Percentiles rank a stretch among this genome's conserved stretches.
phyloP scores from a whole-genome alignment of 2,888 invertebrate species.

The Aleiodes testaceus region DNA sequence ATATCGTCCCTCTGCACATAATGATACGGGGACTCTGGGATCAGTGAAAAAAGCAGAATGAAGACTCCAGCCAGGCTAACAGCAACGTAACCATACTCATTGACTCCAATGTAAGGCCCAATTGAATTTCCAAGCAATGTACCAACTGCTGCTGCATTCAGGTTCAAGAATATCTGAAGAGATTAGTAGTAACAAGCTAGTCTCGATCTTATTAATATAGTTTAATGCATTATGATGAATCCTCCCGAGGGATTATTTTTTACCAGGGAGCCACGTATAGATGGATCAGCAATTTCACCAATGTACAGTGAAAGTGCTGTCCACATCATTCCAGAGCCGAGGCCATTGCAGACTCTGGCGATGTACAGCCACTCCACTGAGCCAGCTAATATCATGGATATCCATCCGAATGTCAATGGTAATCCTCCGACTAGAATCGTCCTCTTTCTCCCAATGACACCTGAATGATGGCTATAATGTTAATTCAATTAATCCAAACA shows the following conservation, averaged over 20 bases:
- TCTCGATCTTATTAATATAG: constrained; percentile 28
- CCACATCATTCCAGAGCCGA: constrained; percentile 67
- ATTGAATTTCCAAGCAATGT: constrained; percentile 66
- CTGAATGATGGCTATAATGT: constrained; percentile 48
- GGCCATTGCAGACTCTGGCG: constrained; percentile 62
- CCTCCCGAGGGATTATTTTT: constrained; percentile 43
- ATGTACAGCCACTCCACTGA: constrained; percentile 64
- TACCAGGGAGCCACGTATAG: constrained; percentile 69
- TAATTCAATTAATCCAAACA: not conserved
- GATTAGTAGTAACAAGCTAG: constrained; percentile 18
- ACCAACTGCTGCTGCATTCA: constrained; percentile 64
- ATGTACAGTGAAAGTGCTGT: constrained; percentile 63
- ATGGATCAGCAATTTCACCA: constrained; percentile 68
- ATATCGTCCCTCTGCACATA: constrained; percentile 60
- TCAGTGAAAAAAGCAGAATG: constrained; percentile 61
- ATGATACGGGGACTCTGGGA: constrained; percentile 70
- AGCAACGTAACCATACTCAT: constrained; percentile 62
- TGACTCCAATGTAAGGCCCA: constrained; percentile 68
- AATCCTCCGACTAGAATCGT: constrained; percentile 60
- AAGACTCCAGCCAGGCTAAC: constrained; percentile 63
- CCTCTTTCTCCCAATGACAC: constrained; percentile 64
- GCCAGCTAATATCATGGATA: constrained; percentile 62
- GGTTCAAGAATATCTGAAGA: constrained; percentile 65
- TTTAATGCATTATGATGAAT: not conserved
- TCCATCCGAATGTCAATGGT: constrained; percentile 64